phyloP scores from a whole-genome alignment of 2,113 vertebrate species.

The Electrona antarctica region DNA sequence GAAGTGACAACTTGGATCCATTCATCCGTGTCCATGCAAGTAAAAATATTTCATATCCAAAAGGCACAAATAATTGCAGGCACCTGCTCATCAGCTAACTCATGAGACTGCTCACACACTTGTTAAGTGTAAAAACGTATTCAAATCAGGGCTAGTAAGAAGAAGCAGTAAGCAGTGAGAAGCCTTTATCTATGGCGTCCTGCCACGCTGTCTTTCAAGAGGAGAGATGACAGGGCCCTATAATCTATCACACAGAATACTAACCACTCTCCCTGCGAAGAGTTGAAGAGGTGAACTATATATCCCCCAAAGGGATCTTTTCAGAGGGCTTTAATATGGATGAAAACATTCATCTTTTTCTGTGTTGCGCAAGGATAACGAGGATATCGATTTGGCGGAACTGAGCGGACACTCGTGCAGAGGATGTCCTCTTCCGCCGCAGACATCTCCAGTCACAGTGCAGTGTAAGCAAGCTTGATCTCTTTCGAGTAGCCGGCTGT shows the following conservation, averaged over 20 bases:
- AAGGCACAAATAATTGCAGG: conserved; percentile 55
- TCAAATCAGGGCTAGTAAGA: conserved; percentile 38
- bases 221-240: conserved; percentile 66
- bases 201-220: conserved; percentile 55
- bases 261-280: conserved; percentile 59
- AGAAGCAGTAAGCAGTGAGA: conserved; percentile 38
- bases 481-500: no score
- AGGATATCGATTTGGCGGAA: conserved; percentile 59
- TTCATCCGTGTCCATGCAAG: no score
- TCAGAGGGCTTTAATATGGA: conserved; percentile 65
- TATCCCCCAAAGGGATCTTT: conserved; percentile 54
- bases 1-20: no score
- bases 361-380: conserved; percentile 48
- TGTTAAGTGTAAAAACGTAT: conserved; percentile 58
- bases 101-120: conserved; percentile 21
- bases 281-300: conserved; percentile 68
- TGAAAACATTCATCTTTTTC: conserved; percentile 71
- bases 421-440: conserved; percentile 52
- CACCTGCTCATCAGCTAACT: conserved; percentile 47
- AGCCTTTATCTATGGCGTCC: conserved; percentile 59
- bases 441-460: conserved; percentile 16
- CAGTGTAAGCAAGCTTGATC: no score
- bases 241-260: conserved; percentile 74
- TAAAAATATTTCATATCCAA: conserved; percentile 44
- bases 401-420: conserved; percentile 36